A percentile compares a stretch with the other conserved stretches of the same genome.
Conservation (phyloP, 1,140 invertebrate species). For the Uloborus diversus region DNA sequence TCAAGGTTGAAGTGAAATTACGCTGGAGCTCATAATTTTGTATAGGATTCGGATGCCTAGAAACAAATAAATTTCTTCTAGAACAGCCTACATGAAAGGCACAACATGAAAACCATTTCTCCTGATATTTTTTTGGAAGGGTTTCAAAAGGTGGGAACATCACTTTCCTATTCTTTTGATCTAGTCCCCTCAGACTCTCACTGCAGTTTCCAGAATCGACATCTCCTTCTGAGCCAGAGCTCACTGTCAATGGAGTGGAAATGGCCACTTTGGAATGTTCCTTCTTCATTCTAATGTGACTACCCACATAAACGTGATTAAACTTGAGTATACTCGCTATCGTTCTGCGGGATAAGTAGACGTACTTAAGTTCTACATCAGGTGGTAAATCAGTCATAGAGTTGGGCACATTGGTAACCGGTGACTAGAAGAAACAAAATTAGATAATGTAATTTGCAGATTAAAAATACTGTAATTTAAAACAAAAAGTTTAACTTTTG, state of each 20-base stretch:
- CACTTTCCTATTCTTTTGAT: background rate
- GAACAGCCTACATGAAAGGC: background rate
- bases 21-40: background rate
- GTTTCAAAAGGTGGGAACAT: background rate
- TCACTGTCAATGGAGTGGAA: background rate
- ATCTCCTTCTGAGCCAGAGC: slow-evolving; percentile 35
- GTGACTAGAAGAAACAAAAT: slow-evolving; percentile 11
- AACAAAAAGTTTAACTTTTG: too few species aligned
- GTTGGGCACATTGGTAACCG: slow-evolving; percentile 3
- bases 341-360: slow-evolving; percentile 1
- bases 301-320: slow-evolving; percentile 13
- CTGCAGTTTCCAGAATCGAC: slow-evolving; percentile 43
- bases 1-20: background rate
- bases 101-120: slow-evolving; percentile 11
- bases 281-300: slow-evolving; percentile 30
- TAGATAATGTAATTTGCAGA: background rate
- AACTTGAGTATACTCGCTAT: slow-evolving; percentile 16
- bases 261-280: background rate
- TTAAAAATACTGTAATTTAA: too few species aligned
- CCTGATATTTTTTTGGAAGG: background rate
- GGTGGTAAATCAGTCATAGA: background rate
- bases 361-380: slow-evolving; percentile 29
- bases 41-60: background rate
- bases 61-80: background rate
- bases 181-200: background rate